Evolutionary conservation across 2,797 vertebrate genomes (phyloP).

Genomic region (Craterocephalus amniculus): DNA sequence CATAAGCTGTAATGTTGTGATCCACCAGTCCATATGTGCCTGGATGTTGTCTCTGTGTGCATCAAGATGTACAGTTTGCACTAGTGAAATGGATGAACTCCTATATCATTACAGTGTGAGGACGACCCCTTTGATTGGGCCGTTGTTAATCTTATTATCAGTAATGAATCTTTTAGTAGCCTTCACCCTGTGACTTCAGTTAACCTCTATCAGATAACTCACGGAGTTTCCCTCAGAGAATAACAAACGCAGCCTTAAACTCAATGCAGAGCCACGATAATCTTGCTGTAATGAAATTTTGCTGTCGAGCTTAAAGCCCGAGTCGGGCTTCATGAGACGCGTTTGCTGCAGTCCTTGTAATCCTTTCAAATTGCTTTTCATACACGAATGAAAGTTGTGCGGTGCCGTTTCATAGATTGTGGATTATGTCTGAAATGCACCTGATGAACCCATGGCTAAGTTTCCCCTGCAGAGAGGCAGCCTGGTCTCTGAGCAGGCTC

Average conservation of each 20-base stretch:
- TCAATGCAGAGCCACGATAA: conserved; percentile 50
- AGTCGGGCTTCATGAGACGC: conserved; percentile 34
- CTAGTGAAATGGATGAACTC: no score
- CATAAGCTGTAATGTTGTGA: background rate
- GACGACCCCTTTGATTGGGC: background rate
- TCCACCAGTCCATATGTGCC: background rate
- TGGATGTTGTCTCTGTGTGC: no score
- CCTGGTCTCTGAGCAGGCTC: conserved; percentile 1
- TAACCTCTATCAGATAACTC: conserved; percentile 14
- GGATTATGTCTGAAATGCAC: conserved; percentile 47
- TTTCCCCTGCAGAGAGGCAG: conserved; percentile 1
- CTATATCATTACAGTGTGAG: background rate
- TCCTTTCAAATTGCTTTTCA: conserved; percentile 54
- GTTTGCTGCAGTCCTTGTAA: conserved; percentile 48
- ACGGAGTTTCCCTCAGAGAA: conserved; percentile 28
- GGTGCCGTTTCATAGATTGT: conserved; percentile 38
- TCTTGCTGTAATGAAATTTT: conserved; percentile 59
- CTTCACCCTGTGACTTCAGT: conserved; percentile 15
- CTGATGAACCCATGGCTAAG: conserved; percentile 26
- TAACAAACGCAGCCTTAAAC: conserved; percentile 48
- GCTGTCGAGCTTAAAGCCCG: conserved; percentile 37
- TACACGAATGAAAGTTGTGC: conserved; percentile 32
- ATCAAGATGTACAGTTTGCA: no score
- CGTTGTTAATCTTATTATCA: background rate
- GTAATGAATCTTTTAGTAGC: background rate